These are phyloP conservation scores for Botia kubotai DNA, from an alignment of 2,797 vertebrate species.

Conservation along the genomic window DNA sequence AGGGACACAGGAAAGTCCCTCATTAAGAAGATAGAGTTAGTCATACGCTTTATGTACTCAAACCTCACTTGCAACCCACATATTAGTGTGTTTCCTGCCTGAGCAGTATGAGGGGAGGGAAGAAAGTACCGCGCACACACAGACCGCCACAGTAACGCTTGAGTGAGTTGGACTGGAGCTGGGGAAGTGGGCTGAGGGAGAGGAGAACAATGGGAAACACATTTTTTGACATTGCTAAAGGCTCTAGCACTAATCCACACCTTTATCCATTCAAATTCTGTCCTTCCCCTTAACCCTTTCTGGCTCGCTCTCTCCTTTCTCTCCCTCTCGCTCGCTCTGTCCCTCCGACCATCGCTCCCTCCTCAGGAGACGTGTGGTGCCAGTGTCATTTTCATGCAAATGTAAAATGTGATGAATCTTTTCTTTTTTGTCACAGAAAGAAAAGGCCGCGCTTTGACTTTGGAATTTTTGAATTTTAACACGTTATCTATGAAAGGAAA, in stretches of 20 bases:
- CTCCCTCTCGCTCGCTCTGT: constrained; percentile 37
- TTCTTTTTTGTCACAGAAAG: constrained; percentile 72
- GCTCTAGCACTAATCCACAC: constrained; percentile 82
- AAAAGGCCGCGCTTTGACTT: constrained; percentile 54
- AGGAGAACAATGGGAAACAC: constrained; percentile 83
- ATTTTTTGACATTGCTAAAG: constrained; percentile 85
- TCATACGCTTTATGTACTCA: constrained; percentile 70
- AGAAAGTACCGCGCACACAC: constrained; percentile 56
- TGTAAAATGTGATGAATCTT: constrained; percentile 85
- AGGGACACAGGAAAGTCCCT: constrained; percentile 77
- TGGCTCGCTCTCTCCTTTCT: constrained; percentile 41
- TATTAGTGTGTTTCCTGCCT: constrained; percentile 55
- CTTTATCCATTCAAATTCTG: constrained; percentile 78
- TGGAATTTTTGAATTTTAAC: constrained; percentile 50
- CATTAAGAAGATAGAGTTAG: constrained; percentile 79
- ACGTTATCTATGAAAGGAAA: constrained; percentile 46
- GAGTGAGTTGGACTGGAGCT: constrained; percentile 78
- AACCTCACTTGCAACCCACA: constrained; percentile 56
- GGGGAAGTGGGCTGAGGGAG: constrained; percentile 67
- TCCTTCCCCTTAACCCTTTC: constrained; percentile 57
- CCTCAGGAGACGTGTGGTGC: constrained; percentile 78
- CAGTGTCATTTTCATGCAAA: constrained; percentile 85
- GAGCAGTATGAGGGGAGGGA: constrained; percentile 48
- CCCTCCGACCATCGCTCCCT: constrained; percentile 62
- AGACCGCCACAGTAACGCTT: constrained; percentile 73